Percentiles rank a stretch among this genome's conserved stretches.
phyloP scores from a whole-genome alignment of 1,140 invertebrate genomes.

The Telenomus remus region DNA sequence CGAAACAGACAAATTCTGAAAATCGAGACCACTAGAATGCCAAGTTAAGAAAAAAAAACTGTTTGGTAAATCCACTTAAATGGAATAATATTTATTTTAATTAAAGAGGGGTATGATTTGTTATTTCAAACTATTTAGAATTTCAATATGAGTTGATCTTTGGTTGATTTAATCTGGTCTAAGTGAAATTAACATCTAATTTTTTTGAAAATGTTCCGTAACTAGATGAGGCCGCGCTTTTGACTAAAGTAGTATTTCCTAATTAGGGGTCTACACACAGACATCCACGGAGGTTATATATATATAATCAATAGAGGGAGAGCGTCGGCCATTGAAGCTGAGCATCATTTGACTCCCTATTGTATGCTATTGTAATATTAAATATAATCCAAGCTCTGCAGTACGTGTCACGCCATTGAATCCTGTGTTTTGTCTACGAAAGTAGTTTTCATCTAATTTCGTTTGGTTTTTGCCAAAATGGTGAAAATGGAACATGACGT shows the following conservation, averaged over 20 bases:
- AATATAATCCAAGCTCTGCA: not conserved
- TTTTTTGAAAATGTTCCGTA: too few species aligned
- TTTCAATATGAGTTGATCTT: too few species aligned
- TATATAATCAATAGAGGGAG: constrained; percentile 27
- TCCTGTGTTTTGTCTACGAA: not conserved
- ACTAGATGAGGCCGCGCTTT: not conserved
- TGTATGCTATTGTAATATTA: too few species aligned
- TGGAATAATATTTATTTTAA: too few species aligned
- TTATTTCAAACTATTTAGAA: not conserved
- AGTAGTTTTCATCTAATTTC: not conserved
- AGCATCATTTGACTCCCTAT: constrained; percentile 10
- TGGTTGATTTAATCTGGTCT: too few species aligned
- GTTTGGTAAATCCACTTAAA: too few species aligned
- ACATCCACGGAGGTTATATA: constrained; percentile 7
- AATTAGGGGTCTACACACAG: constrained; percentile 13
- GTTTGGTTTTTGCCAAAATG: constrained; percentile 60
- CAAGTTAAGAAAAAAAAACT: too few species aligned
- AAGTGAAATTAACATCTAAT: too few species aligned
- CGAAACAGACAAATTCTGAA: not conserved
- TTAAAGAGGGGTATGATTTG: not conserved
- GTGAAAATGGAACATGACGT: constrained; percentile 74
- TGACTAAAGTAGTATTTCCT: constrained; percentile 27
- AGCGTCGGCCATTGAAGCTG: constrained; percentile 24
- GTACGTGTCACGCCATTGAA: not conserved
- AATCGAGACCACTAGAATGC: not conserved